Evolutionary conservation across 1,140 invertebrate species (phyloP).

Genomic region (Philotrypesis tridentata): DNA sequence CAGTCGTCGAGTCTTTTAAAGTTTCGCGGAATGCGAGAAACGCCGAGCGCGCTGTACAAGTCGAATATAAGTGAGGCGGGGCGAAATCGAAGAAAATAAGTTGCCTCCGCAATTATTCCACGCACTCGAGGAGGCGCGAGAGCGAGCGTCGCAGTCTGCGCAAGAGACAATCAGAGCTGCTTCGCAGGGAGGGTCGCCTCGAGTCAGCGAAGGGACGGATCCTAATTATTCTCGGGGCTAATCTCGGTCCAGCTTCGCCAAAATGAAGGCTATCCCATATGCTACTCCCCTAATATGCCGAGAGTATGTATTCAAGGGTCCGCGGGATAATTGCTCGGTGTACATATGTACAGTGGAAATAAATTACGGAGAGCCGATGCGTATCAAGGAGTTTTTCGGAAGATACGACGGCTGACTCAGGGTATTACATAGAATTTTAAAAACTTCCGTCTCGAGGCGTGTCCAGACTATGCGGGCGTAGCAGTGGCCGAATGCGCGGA

Average conservation of each 20-base stretch:
- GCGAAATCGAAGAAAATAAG: conserved; percentile 5
- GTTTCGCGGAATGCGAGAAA: not conserved
- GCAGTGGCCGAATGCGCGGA: not conserved
- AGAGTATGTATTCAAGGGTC: not conserved
- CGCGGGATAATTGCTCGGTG: not conserved
- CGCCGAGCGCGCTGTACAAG: no score
- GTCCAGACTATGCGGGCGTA: no score
- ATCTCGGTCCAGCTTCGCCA: conserved; percentile 9
- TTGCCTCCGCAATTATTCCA: not conserved
- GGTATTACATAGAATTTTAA: no score
- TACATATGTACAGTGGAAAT: not conserved
- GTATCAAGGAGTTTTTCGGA: not conserved
- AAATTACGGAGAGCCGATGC: not conserved
- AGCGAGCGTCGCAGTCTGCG: conserved; percentile 23
- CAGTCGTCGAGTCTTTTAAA: no score
- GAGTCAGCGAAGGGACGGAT: not conserved
- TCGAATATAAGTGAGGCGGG: not conserved
- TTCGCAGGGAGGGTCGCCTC: not conserved
- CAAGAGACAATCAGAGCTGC: conserved; percentile 2
- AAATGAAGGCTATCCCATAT: conserved; percentile 27
- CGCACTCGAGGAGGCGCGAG: conserved; percentile 10
- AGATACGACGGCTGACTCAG: not conserved
- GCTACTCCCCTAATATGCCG: not conserved
- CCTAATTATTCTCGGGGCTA: conserved; percentile 47
- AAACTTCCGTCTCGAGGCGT: no score